Conservation (phyloP, 1,140 invertebrate genomes). For the Anoplolepis gracilipes region DNA sequence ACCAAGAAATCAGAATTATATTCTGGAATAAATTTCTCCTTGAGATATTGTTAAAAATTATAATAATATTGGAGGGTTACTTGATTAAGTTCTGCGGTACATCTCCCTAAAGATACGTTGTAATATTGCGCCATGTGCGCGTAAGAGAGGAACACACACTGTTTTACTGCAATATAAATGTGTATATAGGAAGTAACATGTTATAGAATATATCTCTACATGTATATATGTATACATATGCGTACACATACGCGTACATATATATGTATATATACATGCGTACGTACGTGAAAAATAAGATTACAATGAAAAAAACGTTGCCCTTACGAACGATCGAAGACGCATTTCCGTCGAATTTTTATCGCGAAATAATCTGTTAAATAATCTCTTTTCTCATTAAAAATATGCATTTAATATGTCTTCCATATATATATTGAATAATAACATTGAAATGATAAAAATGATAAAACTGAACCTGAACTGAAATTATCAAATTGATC, state of each 20-base stretch:
- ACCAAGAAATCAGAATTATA: conserved; percentile 10
- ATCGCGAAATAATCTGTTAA: background rate
- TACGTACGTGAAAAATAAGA: conserved; percentile 81
- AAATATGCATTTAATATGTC: background rate
- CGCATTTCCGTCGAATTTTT: conserved; percentile 78
- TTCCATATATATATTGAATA: background rate
- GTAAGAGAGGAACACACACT: conserved; percentile 75
- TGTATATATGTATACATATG: conserved; percentile 59
- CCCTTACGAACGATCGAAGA: conserved; percentile 72
- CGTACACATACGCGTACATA: conserved; percentile 31
- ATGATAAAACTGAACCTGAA: too few relatives aligned
- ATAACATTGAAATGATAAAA: conserved; percentile 14
- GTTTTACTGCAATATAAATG: conserved; percentile 86
- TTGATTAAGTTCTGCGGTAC: conserved; percentile 44
- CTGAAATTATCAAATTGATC: conserved; percentile 9
- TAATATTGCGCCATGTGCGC: conserved; percentile 38
- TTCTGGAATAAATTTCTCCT: conserved; percentile 10
- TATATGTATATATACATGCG: conserved; percentile 73
- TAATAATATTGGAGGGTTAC: conserved; percentile 48
- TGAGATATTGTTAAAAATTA: conserved; percentile 35
- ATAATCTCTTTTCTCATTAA: background rate
- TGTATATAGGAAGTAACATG: conserved; percentile 82
- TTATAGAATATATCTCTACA: conserved; percentile 74
- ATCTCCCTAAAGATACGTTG: conserved; percentile 57
- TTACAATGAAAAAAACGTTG: conserved; percentile 70